A percentile compares a stretch with the other conserved stretches of the same genome.
Conservation (phyloP, 1,140 invertebrate species). For the Trigoniulus corallinus region DNA sequence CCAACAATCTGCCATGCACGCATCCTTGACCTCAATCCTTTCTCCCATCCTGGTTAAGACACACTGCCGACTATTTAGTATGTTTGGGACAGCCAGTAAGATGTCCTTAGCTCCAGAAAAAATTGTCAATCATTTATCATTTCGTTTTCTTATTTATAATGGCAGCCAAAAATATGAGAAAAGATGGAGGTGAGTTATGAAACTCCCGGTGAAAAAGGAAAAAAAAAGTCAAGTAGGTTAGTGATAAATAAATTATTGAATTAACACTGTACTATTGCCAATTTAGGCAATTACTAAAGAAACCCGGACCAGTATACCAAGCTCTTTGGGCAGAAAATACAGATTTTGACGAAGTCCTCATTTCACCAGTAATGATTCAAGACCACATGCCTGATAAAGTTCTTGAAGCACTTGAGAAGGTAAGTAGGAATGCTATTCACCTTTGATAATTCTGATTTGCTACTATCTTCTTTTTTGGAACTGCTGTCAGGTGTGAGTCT, state of each 20-base stretch:
- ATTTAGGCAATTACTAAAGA: slow-evolving; percentile 42
- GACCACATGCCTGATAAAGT: slow-evolving; percentile 89
- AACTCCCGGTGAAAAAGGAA: too few species aligned
- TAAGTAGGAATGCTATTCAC: slow-evolving; percentile 26
- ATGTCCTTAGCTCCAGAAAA: too few species aligned
- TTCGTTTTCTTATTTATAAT: slow-evolving; percentile 22
- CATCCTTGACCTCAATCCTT: too few species aligned
- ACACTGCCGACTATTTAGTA: too few species aligned
- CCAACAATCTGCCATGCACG: too few species aligned
- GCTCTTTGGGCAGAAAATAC: slow-evolving; percentile 72
- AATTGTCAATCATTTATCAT: too few species aligned
- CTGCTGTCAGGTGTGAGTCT: too few species aligned
- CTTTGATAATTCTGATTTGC: not conserved
- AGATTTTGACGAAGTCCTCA: slow-evolving; percentile 78
- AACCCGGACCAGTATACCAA: slow-evolving; percentile 58
- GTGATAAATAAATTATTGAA: not conserved
- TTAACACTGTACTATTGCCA: slow-evolving; percentile 3
- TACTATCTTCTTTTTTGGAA: not conserved
- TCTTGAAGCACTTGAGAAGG: slow-evolving; percentile 68
- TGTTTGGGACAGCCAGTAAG: too few species aligned
- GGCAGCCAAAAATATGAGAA: slow-evolving; percentile 52
- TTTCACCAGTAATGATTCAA: slow-evolving; percentile 80
- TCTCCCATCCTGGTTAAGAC: too few species aligned
- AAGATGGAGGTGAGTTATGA: slow-evolving; percentile 44
- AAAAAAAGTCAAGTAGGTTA: too few species aligned